Base-by-base conservation (phyloP, 2,888 invertebrate genomes). In the Augiades crinisus region DNA sequence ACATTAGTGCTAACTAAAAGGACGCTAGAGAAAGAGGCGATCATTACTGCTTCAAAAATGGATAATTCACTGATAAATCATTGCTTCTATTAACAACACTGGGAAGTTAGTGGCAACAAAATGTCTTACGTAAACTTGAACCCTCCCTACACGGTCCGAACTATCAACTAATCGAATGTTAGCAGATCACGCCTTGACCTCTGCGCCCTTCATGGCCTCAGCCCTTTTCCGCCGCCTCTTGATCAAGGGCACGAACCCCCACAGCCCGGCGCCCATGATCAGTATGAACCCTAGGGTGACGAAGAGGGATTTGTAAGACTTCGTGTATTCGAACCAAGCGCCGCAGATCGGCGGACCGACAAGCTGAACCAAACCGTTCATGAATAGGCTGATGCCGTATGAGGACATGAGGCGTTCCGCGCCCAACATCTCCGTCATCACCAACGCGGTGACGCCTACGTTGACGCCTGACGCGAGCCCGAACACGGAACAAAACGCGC, bases 361-460 rank as follows among this genome's bases (percentile, higher is more conserved):
- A 34, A 96, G 73, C 73, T 96, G 96, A 14, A 96, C 75, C 41
- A 96, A 91, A 1, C 96, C 96, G 64, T 96, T 96, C 7, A 96
- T 92, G 64, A 96, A 96, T 21, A 96, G 81, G 59, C 96, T 95
- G 21, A 96, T 95, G 0, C 96, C 96, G 64, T 96, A 96, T 0
- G 96, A 95, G 0, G 96, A 95, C 68, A 96, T 95, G 0, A 96
- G 77, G n/a, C 95, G 90, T 61, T 96, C 96, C 0, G 94, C 94
- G 0, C 96, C 96, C 4, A 96, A 72, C 93, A 96, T 93, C 69
- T 96, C 96, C 0, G 96, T 95, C 95, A 96, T 95, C 2, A 96
- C 95, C 30, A 96, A 93, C 0, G 96, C 96, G 0, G 96, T 96
- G 8, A 96, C 94, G 2, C 96, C 96, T 0, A 96, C 95, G 72